phyloP scores from a whole-genome alignment of 2,888 invertebrate genomes.

The Hemaris fuciformis region DNA sequence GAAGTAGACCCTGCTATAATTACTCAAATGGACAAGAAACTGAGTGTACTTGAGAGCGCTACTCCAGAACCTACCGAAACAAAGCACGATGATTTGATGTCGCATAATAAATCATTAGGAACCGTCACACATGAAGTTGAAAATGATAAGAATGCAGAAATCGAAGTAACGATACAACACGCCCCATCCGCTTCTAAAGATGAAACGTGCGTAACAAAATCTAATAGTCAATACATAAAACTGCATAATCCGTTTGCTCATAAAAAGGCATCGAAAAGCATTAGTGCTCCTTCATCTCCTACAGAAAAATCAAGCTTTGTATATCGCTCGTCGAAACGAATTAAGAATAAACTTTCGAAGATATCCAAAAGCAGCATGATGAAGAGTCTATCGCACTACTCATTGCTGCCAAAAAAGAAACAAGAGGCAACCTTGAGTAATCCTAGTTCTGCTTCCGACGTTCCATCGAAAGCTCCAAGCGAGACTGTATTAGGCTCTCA shows the following conservation, averaged over 20 bases:
- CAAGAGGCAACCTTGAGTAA: conserved; percentile 60
- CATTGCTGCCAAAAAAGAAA: conserved; percentile 68
- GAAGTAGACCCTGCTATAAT: conserved; percentile 52
- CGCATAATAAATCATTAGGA: conserved; percentile 33
- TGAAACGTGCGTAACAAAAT: conserved; percentile 56
- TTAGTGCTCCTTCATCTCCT: conserved; percentile 73
- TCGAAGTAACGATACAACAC: conserved; percentile 28
- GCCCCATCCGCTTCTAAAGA: conserved; percentile 37
- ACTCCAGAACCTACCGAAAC: conserved; percentile 32
- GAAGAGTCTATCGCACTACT: conserved; percentile 73
- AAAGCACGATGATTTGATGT: conserved; percentile 21
- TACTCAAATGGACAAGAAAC: conserved; percentile 63
- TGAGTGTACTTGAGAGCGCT: conserved; percentile 42
- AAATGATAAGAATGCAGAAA: conserved; percentile 21
- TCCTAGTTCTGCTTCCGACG: conserved; percentile 64
- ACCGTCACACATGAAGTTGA: conserved; percentile 23
- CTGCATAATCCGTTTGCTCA: conserved; percentile 69
- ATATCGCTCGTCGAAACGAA: conserved; percentile 69
- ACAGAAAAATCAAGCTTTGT: conserved; percentile 68
- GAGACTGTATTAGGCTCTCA: conserved; percentile 79
- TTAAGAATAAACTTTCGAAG: conserved; percentile 65
- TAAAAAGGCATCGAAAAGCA: conserved; percentile 62
- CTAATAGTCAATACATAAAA: conserved; percentile 56
- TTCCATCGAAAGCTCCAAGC: conserved; percentile 65
- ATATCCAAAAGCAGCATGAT: conserved; percentile 73